Evolutionary conservation across 2,797 vertebrate species (phyloP), one percentile per base, ranked within the genome.

Genomic region (Paratrypauchen microcephalus): DNA sequence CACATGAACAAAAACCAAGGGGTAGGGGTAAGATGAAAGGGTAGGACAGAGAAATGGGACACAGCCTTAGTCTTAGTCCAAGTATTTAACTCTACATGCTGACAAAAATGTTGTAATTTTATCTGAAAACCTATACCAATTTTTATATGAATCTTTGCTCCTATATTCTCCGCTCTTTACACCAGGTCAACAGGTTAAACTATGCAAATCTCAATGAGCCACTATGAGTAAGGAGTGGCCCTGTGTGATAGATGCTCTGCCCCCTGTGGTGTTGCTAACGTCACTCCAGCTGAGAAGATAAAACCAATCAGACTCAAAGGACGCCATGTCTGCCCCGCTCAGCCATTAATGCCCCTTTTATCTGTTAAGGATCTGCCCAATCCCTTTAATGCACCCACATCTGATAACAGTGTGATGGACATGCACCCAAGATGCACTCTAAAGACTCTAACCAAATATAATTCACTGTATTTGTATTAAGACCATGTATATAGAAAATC

Each of bases 261-360:
- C 69, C 36, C 65, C 69, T 19, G 39, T 6, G 39, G 73, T 55
- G 66, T 76, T 73, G 73, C 75, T 74, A 78, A 84, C 73, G 79
- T 87, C 81, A 83, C 83, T 79, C 87, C 83, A 78, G 79, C 72
- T 28, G 75, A 23, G 75, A 73, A 85, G 88, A 90, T 90, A 89
- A 88, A 83, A 30, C 66, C 63, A 83, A 67, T 60, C 12, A 41
- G 63, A 55, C 77, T 83, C 83, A 82, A 77, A 54, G 52, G 78
- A 86, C 72, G 72, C 72, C 73, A 68, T 58, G 83, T 84, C 81
- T 78, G 71, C 80, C 79, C 66, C 74, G 66, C 62, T 69, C 69
- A 73, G 24, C 32, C 48, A 67, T 61, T 72, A 65, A 58, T 59
- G 54, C 58, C 73, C 70, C 75, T 58, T 72, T 69, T 68, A 77